Base-by-base conservation (phyloP, 2,888 invertebrate species). In the Eurytoma californica region DNA sequence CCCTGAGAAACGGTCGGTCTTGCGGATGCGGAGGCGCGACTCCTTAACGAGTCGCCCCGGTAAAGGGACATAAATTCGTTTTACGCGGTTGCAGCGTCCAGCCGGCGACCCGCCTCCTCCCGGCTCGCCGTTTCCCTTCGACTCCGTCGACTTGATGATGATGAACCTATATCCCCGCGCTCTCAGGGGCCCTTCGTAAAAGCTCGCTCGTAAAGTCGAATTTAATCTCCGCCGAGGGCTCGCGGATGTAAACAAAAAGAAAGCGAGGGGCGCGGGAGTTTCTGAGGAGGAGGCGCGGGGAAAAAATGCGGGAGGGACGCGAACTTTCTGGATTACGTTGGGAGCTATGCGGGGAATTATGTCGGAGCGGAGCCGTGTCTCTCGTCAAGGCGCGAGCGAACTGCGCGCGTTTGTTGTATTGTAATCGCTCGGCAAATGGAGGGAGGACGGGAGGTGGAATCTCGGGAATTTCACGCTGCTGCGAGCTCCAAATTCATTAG, bases 191-290 rank as follows among this genome's bases (percentile, higher is more conserved):
- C 82, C 72, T 82, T 83, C 84, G 84, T 84, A 86, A 84, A 86
- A 87, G 84, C 84, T 86, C 82, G 86, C 87, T 88, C 88, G 87
- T 88, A 88, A 88, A 88, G 85, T 87, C 86, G 85, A 86, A 86
- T 87, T 88, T 87, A 87, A 89, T 88, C 85, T 85, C 83, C 74
- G 77, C 49, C 66, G 65, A 51, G 63, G 51, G 51, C n/a, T 53
- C 60, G 72, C 55, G 65, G 57, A 68, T 74, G 39, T 39, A 66
- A 75, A 67, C 79, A 72, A 79, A 75, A 72, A 73, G 65, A 30
- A 16, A 47, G 39, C 47, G n/a, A 61, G 63, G 12, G 5, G 53
- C 7, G 12, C 18, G 18, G 18, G 13, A 39, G 39, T 39, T 39
- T 39, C n/a, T 16, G 18, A 5, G 53, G 20, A 24, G 24, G n/a